phyloP scores from a whole-genome alignment of 1,140 invertebrate genomes.

The Drosophila micromelanica region DNA sequence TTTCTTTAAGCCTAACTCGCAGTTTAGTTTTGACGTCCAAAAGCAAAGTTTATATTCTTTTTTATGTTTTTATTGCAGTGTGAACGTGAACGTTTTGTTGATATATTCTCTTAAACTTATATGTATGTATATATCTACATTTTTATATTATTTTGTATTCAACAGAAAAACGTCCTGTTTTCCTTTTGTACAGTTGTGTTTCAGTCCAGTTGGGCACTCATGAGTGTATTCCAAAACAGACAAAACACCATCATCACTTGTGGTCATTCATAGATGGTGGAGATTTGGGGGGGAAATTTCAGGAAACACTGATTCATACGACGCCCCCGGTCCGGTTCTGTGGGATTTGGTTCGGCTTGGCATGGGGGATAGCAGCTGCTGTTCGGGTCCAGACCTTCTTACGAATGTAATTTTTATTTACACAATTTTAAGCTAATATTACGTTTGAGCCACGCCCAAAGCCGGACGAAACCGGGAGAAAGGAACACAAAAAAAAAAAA shows the following conservation, averaged over 20 bases:
- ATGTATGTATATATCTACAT: no score
- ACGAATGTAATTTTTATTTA: slow-evolving; percentile 83
- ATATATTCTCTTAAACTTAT: no score
- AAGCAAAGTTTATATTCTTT: no score
- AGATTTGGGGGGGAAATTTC: background rate
- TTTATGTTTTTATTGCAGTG: no score
- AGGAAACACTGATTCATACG: slow-evolving; percentile 61
- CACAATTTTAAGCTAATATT: slow-evolving; percentile 83
- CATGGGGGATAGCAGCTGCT: slow-evolving; percentile 56
- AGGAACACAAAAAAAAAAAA: slow-evolving; percentile 37
- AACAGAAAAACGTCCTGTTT: background rate
- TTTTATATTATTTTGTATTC: no score
- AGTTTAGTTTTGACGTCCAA: no score
- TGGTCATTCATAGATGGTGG: slow-evolving; percentile 40
- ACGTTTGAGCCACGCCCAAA: slow-evolving; percentile 78
- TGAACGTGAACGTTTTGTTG: no score
- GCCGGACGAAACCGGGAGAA: slow-evolving; percentile 27
- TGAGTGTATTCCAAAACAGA: slow-evolving; percentile 44
- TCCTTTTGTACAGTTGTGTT: slow-evolving; percentile 54
- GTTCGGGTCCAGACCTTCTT: slow-evolving; percentile 64
- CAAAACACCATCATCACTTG: slow-evolving; percentile 58
- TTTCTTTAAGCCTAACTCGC: no score
- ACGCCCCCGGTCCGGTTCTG: background rate
- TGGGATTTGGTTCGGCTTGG: background rate
- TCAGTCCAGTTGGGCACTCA: slow-evolving; percentile 31